phyloP scores from a whole-genome alignment of 2,888 invertebrate species.

The Oscheius sp. region DNA sequence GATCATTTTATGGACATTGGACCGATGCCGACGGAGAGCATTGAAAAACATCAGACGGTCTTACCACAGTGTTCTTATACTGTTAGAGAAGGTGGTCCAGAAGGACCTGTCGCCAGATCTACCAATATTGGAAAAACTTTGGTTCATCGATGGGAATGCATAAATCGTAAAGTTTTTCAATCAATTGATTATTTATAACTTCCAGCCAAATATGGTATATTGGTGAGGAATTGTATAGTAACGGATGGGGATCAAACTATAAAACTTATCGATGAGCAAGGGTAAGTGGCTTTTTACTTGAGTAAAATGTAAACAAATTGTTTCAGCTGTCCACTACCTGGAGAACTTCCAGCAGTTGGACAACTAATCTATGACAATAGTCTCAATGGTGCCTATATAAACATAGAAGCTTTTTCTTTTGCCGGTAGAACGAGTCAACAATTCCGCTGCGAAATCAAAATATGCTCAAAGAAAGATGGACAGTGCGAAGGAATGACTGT shows the following conservation, averaged over 20 bases:
- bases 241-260: slow-evolving; percentile 42
- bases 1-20: slow-evolving; percentile 51
- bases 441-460: slow-evolving; percentile 66
- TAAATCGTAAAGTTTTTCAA: slow-evolving; percentile 26
- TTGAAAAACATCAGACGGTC: slow-evolving; percentile 55
- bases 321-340: neutral
- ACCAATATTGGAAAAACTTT: slow-evolving; percentile 54
- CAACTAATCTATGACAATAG: slow-evolving; percentile 54
- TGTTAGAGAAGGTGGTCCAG: slow-evolving; percentile 49
- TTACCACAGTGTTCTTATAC: slow-evolving; percentile 60
- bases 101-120: slow-evolving; percentile 51
- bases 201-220: slow-evolving; percentile 41
- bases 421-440: slow-evolving; percentile 61
- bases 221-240: slow-evolving; percentile 45
- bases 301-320: neutral
- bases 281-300: slow-evolving; percentile 27
- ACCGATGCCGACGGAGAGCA: slow-evolving; percentile 49
- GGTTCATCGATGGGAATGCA: slow-evolving; percentile 63
- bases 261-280: slow-evolving; percentile 51
- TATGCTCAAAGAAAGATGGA: slow-evolving; percentile 63
- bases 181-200: neutral
- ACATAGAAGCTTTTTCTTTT: slow-evolving; percentile 63
- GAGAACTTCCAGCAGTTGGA: neutral
- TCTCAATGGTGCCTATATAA: slow-evolving; percentile 60
- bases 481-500: slow-evolving; percentile 65